phyloP scores from a whole-genome alignment of 2,888 invertebrate genomes.

The Geotrupes spiniger region DNA sequence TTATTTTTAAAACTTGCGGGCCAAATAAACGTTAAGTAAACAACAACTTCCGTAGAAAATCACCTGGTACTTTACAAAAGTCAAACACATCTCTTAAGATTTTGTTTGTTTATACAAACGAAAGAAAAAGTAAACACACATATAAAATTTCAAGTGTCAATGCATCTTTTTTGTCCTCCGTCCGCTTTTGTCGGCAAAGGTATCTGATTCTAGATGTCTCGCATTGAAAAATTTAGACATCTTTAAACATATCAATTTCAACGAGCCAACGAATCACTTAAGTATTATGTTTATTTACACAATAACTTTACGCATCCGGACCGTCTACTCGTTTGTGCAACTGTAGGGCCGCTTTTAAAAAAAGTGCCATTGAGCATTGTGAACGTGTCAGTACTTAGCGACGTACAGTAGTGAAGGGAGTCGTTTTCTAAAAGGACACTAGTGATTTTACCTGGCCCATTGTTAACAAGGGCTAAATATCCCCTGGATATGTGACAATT shows the following conservation, averaged over 20 bases:
- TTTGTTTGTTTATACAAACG: constrained; percentile 12
- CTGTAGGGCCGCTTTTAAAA: constrained; percentile 36
- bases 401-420: constrained; percentile 45
- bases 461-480: constrained; percentile 36
- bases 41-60: not conserved
- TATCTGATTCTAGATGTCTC: constrained; percentile 29
- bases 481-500: constrained; percentile 35
- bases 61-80: constrained; percentile 2
- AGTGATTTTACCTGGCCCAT: constrained; percentile 47
- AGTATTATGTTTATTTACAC: not conserved
- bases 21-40: too few relatives aligned
- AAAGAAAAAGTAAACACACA: constrained; percentile 15
- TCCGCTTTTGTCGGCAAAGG: constrained; percentile 26
- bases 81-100: constrained; percentile 1
- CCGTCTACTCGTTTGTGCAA: constrained; percentile 22
- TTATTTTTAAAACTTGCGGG: too few relatives aligned
- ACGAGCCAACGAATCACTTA: constrained; percentile 17
- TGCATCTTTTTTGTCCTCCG: constrained; percentile 32
- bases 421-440: constrained; percentile 40
- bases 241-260: constrained; percentile 49
- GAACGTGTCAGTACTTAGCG: constrained; percentile 51
- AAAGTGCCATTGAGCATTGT: constrained; percentile 48
- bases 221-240: constrained; percentile 43
- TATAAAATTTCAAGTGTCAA: constrained; percentile 31
- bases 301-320: too few relatives aligned